Evolutionary conservation across 2,113 vertebrate species (phyloP).

Genomic region (Rhabdornis inornatus): DNA sequence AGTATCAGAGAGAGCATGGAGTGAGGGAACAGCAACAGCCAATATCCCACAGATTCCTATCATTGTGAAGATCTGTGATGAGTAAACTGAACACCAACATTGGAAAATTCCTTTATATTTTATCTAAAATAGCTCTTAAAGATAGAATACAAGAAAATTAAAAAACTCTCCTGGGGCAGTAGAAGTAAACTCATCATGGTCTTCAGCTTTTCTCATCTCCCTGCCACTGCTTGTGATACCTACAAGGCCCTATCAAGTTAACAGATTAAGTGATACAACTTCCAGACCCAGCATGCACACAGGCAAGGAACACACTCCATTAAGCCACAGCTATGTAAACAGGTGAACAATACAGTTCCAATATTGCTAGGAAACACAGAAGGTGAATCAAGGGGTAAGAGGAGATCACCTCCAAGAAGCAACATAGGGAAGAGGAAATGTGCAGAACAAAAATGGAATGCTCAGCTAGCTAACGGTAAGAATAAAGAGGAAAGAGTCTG

Average conservation of each 20-base stretch:
- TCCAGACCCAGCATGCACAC: background rate
- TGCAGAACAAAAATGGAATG: background rate
- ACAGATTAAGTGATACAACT: background rate
- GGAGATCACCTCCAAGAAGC: background rate
- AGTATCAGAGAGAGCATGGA: background rate
- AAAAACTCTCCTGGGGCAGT: background rate
- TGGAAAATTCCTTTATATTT: background rate
- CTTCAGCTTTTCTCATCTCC: background rate
- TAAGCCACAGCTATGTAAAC: background rate
- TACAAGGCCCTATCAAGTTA: background rate
- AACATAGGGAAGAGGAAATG: accelerated
- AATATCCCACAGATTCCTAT: background rate
- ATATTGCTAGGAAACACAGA: background rate
- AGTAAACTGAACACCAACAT: background rate
- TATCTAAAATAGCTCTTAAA: background rate
- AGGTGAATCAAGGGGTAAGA: background rate
- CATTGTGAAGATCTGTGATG: background rate
- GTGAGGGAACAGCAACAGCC: background rate
- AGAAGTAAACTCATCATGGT: background rate
- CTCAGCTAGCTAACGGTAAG: background rate
- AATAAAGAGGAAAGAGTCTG: background rate
- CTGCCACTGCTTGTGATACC: background rate
- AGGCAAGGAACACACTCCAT: background rate
- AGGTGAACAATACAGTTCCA: background rate
- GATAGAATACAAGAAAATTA: background rate